A percentile compares a stretch with the other conserved stretches of the same genome.
These are phyloP conservation scores for Genyomyrus donnyi DNA, from an alignment of 2,113 vertebrate genomes.

Conservation along the genomic window DNA sequence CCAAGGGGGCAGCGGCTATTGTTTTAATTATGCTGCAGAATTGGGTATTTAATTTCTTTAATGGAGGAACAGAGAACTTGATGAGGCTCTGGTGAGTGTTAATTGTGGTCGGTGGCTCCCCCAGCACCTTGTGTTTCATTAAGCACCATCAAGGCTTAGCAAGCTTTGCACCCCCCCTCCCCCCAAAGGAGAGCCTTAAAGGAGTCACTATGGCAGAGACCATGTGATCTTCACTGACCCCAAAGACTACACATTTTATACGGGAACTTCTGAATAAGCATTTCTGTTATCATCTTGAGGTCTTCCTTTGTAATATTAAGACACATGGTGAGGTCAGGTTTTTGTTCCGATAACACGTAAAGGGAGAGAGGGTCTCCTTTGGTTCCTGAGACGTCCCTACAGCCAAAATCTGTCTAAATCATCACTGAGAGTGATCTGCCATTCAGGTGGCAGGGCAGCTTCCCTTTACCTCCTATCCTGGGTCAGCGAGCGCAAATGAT, in stretches of 20 bases:
- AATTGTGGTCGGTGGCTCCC: background rate
- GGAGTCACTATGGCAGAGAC: background rate
- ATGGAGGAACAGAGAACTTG: background rate
- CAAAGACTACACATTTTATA: background rate
- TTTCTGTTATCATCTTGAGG: background rate
- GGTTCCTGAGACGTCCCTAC: background rate
- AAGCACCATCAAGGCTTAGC: background rate
- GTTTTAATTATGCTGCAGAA: background rate
- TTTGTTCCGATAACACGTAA: background rate
- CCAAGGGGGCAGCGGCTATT: background rate
- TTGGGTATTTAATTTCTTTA: background rate
- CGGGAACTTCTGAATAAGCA: background rate
- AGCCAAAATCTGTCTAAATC: background rate
- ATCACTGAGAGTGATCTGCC: background rate
- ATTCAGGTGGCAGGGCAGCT: background rate
- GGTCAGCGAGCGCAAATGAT: background rate
- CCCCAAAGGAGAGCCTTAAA: background rate
- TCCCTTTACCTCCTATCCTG: background rate
- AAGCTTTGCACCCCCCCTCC: background rate
- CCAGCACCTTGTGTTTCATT: background rate
- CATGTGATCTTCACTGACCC: background rate
- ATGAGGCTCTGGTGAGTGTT: background rate
- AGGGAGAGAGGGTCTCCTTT: background rate
- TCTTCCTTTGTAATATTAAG: background rate
- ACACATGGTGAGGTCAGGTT: background rate